Evolutionary conservation across 2,888 invertebrate species (phyloP), one percentile per base, ranked within the genome.

Genomic region (Heteromurus nitidus): DNA sequence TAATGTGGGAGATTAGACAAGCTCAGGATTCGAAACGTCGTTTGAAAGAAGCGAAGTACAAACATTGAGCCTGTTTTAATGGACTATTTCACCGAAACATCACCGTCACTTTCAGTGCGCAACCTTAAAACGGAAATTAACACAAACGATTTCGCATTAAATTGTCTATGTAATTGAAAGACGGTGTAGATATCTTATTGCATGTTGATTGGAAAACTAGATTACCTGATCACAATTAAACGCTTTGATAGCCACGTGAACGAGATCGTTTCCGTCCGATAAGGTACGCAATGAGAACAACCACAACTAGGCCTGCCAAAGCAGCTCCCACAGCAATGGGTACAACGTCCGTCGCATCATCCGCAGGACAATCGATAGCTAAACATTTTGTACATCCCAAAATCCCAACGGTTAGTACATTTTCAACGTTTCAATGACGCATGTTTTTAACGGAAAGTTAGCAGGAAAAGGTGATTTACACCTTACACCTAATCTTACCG

Each of bases 291-390:
- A 95, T 92, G 86, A 99, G 92, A 70, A 99, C 97, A 85, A 98
- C 93, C 82, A 97, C 91, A 85, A 99, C 96, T 80, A 98, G 92
- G 68, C 93, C 95, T 84, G 95, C 96, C 80, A 99, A 91, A 68
- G 96, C 95, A 89, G 96, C 95, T 18, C 99, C 99, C 83, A 99
- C 99, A 24, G 96, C 96, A 89, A 99, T 98, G 26, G 99, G 99
- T 79, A 99, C 98, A 84, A 96, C 92, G 90, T 98, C 98, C 18
- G 95, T 93, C 3, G 94, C 93, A 88, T 93, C 93, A 44, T 91
- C 91, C 77, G 92, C 91, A 87, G 92, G 92, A 89, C 96, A 96
- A 88, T 95, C 94, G 88, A 92, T 91, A 1, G 93, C 94, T 94
- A 36, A 36, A 13, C 13, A n/a, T 47, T 11, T 47, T 13, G n/a